phyloP scores from a whole-genome alignment of 2,797 vertebrate species.

The Enteromius treurensis region DNA sequence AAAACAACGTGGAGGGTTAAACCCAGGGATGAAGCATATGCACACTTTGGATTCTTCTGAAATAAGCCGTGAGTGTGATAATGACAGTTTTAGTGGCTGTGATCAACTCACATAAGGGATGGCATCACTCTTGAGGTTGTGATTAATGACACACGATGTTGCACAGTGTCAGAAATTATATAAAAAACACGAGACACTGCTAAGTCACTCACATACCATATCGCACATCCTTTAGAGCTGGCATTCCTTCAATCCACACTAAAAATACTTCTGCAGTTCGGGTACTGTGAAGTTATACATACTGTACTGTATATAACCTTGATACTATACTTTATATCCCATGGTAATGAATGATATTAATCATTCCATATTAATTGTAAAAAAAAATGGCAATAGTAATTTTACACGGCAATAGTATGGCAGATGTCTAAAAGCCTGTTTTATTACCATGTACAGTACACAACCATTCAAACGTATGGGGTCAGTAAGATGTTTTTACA shows the following conservation, averaged over 20 bases:
- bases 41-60: slow-evolving; percentile 34
- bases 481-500: not conserved
- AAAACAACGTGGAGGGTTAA: slow-evolving; percentile 53
- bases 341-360: not conserved
- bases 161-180: slow-evolving; percentile 24
- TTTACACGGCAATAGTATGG: no score
- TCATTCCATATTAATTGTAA: not conserved
- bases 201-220: not conserved
- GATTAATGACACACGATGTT: slow-evolving; percentile 32
- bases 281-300: not conserved
- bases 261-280: not conserved
- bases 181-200: not conserved
- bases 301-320: not conserved
- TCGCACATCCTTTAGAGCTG: not conserved
- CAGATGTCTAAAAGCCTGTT: not conserved
- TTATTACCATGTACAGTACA: slow-evolving; percentile 3
- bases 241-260: not conserved
- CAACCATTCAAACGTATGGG: not conserved
- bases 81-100: slow-evolving; percentile 16
- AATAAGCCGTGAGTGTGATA: slow-evolving; percentile 44
- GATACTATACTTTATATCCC: not conserved
- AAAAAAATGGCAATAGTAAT: not conserved
- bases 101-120: slow-evolving; percentile 32
- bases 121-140: slow-evolving; percentile 18
- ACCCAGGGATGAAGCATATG: slow-evolving; percentile 37